Base-by-base conservation (phyloP, 2,888 invertebrate genomes). In the Malthinus flaveolus region DNA sequence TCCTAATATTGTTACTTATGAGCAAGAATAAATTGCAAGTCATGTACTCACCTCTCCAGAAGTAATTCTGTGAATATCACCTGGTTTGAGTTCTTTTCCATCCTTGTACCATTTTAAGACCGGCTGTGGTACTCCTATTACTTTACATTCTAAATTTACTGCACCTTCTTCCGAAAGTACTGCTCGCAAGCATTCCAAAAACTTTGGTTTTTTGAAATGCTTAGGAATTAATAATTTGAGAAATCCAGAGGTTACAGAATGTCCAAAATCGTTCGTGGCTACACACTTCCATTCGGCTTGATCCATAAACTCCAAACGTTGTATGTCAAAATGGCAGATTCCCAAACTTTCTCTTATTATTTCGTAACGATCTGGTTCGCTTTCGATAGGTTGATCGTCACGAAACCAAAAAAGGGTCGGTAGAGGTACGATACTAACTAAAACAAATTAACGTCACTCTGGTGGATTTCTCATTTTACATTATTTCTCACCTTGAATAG, bases 251-350 rank as follows among this genome's bases (percentile, higher is more conserved):
- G 94, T 93, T 5, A 92, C 87, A 67, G 92, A 93, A 71, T 93
- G 92, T 0, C 95, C 95, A 71, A 88, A 94, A 71, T 94, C 93
- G 74, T 94, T 95, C 56, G 88, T 87, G 6, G 93, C 93, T 2
- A 94, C 88, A 74, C 93, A 94, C 75, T 93, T 94, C 94, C 94
- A 95, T 73, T 94, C 93, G 0, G 93, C 93, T 79, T 93, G 93
- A 74, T 95, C 94, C 56, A 87, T 82, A 70, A 93, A 87, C 76
- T 93, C 92, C 1, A 93, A 82, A 58, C 84, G 83, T 52, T 83
- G 83, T 35, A 94, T 85, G 69, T 90, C 87, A 62, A 95, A 81
- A 72, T 86, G 85, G 75, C 87, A 91, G 10, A 83, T 80, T 12
- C 92, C 92, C 37, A 87, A 81, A 15, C 87, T 85, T 72, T 91